A percentile compares a stretch with the other conserved stretches of the same genome.
phyloP scores from a whole-genome alignment of 2,888 invertebrate species.

The Seira musarum region DNA sequence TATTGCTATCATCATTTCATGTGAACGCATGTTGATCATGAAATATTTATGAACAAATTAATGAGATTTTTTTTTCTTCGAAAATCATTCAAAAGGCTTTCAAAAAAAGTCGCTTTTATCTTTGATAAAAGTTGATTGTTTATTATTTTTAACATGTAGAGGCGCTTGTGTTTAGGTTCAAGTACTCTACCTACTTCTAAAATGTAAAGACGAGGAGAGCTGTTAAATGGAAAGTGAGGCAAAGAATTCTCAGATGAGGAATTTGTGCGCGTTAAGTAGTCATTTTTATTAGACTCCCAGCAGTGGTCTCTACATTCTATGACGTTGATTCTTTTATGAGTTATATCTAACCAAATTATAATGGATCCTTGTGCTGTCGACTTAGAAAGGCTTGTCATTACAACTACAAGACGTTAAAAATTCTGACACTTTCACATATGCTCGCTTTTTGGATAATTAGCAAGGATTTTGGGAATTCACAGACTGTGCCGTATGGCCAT shows the following conservation, averaged over 20 bases:
- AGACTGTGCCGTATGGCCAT: too few relatives aligned
- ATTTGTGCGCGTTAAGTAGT: slow-evolving; percentile 3
- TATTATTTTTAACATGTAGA: not conserved
- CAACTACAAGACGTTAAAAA: not conserved
- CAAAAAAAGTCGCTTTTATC: not conserved
- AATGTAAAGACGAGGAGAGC: too few relatives aligned
- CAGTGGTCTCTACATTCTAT: slow-evolving; percentile 12
- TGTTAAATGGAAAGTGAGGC: not conserved
- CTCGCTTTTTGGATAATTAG: too few relatives aligned
- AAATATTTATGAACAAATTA: not conserved
- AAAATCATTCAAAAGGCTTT: not conserved
- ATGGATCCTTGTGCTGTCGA: not conserved
- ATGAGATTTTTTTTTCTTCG: not conserved
- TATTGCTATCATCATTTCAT: not conserved
- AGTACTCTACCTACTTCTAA: too few relatives aligned
- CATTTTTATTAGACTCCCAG: slow-evolving; percentile 17
- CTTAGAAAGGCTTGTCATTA: not conserved
- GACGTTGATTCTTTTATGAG: not conserved
- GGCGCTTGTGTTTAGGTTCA: not conserved
- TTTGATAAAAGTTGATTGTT: slow-evolving; percentile 8
- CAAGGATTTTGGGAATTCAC: too few relatives aligned
- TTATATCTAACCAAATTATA: not conserved
- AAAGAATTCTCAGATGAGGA: not conserved
- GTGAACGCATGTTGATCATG: not conserved
- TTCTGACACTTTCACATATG: not conserved